These are phyloP conservation scores for Trissoscelio sp. DNA, from an alignment of 2,888 invertebrate species.

Conservation along the genomic window DNA sequence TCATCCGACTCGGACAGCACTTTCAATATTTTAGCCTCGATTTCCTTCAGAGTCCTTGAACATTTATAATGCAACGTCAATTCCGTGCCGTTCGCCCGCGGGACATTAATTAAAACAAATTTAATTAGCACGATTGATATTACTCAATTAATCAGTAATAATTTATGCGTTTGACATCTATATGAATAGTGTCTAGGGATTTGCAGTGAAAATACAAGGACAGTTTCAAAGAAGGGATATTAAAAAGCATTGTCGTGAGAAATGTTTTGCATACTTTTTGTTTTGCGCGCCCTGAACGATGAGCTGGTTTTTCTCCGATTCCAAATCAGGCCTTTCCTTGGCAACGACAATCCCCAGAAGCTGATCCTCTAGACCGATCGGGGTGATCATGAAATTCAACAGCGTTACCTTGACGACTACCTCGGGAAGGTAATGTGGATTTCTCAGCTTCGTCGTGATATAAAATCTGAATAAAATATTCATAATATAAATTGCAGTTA, in stretches of 20 bases:
- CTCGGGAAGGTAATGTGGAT: constrained; percentile 97
- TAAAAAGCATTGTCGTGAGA: background rate
- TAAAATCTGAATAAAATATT: constrained; percentile 87
- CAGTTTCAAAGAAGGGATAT: background rate
- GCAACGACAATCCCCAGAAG: constrained; percentile 95
- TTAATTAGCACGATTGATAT: constrained; percentile 24
- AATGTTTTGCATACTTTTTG: constrained; percentile 84
- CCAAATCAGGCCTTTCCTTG: constrained; percentile 95
- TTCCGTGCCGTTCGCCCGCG: background rate
- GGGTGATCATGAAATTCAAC: constrained; percentile 97
- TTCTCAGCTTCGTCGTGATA: constrained; percentile 96
- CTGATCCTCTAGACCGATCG: constrained; percentile 94
- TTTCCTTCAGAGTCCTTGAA: constrained; percentile 90
- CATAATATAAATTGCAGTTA: constrained; percentile 36
- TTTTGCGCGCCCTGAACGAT: constrained; percentile 95
- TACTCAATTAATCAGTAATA: constrained; percentile 24
- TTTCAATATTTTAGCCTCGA: constrained; percentile 95
- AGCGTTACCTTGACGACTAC: constrained; percentile 95
- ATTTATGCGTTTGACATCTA: constrained; percentile 5
- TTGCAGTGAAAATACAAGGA: background rate
- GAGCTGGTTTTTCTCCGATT: constrained; percentile 94
- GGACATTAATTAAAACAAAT: constrained; percentile 24
- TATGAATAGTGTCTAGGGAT: background rate
- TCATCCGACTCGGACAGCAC: constrained; percentile 89
- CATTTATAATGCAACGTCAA: constrained; percentile 44